Evolutionary conservation across 2,888 invertebrate genomes (phyloP), one percentile per base, ranked within the genome.

Genomic region (Adelognathus sp.): DNA sequence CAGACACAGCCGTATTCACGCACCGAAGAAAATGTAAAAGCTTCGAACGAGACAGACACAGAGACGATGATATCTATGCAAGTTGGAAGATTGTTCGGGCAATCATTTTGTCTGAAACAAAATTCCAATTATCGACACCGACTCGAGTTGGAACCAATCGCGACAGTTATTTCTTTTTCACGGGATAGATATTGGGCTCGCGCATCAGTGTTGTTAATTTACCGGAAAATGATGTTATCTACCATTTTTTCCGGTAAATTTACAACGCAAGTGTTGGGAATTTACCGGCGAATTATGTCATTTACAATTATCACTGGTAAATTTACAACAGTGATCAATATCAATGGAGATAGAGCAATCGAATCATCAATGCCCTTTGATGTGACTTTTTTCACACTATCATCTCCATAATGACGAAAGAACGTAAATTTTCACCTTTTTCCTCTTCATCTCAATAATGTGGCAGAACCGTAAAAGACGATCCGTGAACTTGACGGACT

Each of bases 1-100:
- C 77, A 92, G 96, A 3, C 96, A 96, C 76, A 91, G 90, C 83
- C 90, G 90, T 50, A 91, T 91, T 67, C 91, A 91, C 63, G 91
- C 91, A 39, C 90, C 91, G 2, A 91, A 90, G 80, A 86, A 87
- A 64, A 81, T 84, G 31, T 85, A 66, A 79, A 58, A 14, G 29
- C n/a, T n/a, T n/a, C n/a, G 16, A 4, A 31, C 27, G 2, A 11
- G 21, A 52, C 9, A 61, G 5, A 5, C 11, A 16, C 50, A 39
- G 39, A 21, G 18, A 21, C 2, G 24, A 21, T n/a, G 33, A 44
- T 54, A 50, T 50, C 50, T 21, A 24, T 50, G 24, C 21, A 50
- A 24, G 50, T 50, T 50, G 11, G 21, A 24, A 50, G 21, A 24
- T 11, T 50, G 21, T 21, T 52, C 52, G 52, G 11, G 16, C 7